Evolutionary conservation across 2,797 vertebrate genomes (phyloP).

Genomic region (Labeo calbasu): DNA sequence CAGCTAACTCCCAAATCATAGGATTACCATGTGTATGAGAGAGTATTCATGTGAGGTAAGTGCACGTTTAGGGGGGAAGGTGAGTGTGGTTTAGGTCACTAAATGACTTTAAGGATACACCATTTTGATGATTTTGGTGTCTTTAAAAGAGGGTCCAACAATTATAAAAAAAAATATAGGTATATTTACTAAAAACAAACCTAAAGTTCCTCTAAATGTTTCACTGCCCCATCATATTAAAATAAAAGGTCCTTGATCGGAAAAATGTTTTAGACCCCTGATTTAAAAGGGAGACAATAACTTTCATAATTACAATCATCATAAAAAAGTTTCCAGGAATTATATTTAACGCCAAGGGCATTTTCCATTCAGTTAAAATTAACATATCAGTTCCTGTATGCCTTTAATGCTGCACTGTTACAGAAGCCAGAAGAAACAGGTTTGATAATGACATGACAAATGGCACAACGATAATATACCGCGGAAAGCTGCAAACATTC

Average conservation of each 20-base stretch:
- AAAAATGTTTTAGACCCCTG: not conserved
- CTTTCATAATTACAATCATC: not conserved
- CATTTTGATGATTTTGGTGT: not conserved
- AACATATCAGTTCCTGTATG: not conserved
- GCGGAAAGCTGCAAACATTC: not conserved
- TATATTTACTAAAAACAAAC: not conserved
- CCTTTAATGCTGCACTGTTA: not conserved
- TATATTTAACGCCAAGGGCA: not conserved
- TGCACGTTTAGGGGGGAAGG: not conserved
- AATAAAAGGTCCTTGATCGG: not conserved
- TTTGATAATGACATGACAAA: not conserved
- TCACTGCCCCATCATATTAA: not conserved
- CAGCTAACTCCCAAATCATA: not conserved
- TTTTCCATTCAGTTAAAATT: not conserved
- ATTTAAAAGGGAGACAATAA: not conserved
- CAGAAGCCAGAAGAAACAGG: conserved; percentile 21
- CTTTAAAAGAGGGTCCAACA: not conserved
- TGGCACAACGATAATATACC: not conserved
- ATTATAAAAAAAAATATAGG: not conserved
- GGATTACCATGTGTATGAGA: not conserved
- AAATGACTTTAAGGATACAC: not conserved
- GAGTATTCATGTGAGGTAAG: not conserved
- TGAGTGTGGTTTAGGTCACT: not conserved
- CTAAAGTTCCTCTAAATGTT: not conserved
- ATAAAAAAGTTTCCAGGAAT: not conserved